phyloP scores from a whole-genome alignment of 2,797 vertebrate genomes.

The Lepilemur ruficaudatus region DNA sequence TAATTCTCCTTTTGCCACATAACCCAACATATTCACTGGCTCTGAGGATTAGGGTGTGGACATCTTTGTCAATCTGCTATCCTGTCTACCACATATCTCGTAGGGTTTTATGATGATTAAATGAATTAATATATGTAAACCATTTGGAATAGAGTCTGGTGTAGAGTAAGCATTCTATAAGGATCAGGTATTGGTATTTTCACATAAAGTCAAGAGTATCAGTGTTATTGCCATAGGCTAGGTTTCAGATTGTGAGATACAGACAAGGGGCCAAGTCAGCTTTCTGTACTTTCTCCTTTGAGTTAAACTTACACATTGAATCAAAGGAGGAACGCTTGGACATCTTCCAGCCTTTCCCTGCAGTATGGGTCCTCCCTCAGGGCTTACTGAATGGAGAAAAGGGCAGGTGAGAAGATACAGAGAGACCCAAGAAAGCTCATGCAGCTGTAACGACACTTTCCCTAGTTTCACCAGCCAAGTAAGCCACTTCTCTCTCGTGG shows the following conservation, averaged over 20 bases:
- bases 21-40: neutral
- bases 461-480: neutral
- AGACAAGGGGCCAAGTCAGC: neutral
- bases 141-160: neutral
- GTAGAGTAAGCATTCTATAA: neutral
- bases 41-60: neutral
- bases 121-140: neutral
- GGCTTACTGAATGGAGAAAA: neutral
- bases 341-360: neutral
- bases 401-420: neutral
- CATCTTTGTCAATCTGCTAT: neutral
- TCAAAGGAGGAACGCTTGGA: neutral
- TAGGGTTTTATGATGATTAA: neutral
- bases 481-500: neutral
- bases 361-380: neutral
- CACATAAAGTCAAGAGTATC: neutral
- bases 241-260: neutral
- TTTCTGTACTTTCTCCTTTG: neutral
- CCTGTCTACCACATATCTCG: neutral
- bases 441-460: neutral
- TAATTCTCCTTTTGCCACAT: neutral
- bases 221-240: neutral
- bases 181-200: neutral
- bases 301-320: neutral
- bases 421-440: neutral